phyloP scores from a whole-genome alignment of 1,140 invertebrate species.

The Zaprionus africanus region DNA sequence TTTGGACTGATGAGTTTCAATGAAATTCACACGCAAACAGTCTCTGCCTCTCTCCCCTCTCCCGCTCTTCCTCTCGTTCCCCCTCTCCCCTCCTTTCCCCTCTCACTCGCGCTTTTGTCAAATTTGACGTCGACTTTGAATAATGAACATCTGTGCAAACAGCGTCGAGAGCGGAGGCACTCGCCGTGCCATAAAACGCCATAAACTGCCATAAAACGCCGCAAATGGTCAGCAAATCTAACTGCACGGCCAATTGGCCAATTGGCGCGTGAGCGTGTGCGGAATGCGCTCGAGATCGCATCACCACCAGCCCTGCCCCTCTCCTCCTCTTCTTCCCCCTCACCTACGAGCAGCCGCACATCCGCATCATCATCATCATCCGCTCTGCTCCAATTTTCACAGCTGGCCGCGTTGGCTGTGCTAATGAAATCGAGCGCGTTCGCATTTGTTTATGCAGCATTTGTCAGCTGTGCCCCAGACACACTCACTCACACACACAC shows the following conservation, averaged over 20 bases:
- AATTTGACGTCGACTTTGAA: slow-evolving; percentile 38
- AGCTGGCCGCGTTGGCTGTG: slow-evolving; percentile 54
- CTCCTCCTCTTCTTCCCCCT: not conserved
- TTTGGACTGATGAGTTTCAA: slow-evolving; percentile 32
- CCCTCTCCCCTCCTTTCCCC: not conserved
- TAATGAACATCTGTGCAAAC: slow-evolving; percentile 83
- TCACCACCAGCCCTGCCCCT: slow-evolving; percentile 15
- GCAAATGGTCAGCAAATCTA: slow-evolving; percentile 23
- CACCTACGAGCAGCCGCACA: slow-evolving; percentile 2
- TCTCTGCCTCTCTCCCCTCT: not conserved
- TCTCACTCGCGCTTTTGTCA: not conserved
- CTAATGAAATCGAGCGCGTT: slow-evolving; percentile 80
- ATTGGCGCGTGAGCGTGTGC: slow-evolving; percentile 53
- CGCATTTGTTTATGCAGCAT: slow-evolving; percentile 74
- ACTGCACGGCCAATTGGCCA: slow-evolving; percentile 47
- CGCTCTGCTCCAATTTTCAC: slow-evolving; percentile 60
- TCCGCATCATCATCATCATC: slow-evolving; percentile 46
- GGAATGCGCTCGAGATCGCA: slow-evolving; percentile 52
- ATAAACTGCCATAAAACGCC: slow-evolving; percentile 24
- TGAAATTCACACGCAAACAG: slow-evolving; percentile 54
- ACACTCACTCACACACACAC: slow-evolving; percentile 4
- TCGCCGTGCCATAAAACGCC: slow-evolving; percentile 48
- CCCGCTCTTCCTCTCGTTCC: too few relatives aligned
- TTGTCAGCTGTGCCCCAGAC: slow-evolving; percentile 57
- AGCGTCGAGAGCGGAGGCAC: slow-evolving; percentile 39